Percentiles rank a stretch among this genome's conserved stretches.
phyloP scores from a whole-genome alignment of 2,888 invertebrate species.

The Phania funesta region DNA sequence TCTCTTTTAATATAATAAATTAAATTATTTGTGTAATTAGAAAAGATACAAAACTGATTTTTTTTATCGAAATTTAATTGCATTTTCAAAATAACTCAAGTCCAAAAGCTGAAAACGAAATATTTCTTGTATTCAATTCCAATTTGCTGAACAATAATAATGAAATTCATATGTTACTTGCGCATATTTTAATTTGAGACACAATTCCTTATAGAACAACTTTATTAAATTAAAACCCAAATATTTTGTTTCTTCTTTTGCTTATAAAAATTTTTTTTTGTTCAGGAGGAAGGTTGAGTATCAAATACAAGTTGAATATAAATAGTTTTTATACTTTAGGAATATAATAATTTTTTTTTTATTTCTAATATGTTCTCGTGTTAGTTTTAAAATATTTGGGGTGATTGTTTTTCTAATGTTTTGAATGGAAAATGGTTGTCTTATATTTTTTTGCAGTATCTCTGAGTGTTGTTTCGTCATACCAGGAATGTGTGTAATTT shows the following conservation, averaged over 20 bases:
- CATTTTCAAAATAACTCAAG: neutral
- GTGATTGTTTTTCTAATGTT: slow-evolving; percentile 42
- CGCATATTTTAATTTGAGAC: slow-evolving; percentile 38
- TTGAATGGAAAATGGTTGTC: neutral
- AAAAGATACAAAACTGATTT: neutral
- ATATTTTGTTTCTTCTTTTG: neutral
- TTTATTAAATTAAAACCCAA: slow-evolving; percentile 55
- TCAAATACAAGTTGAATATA: neutral
- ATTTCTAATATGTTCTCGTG: slow-evolving; percentile 5
- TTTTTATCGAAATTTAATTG: no score
- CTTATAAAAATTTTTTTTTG: no score
- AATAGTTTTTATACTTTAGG: neutral
- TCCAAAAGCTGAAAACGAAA: neutral
- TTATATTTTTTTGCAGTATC: slow-evolving; percentile 7
- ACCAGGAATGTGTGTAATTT: slow-evolving; percentile 40
- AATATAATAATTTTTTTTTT: slow-evolving; percentile 47
- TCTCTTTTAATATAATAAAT: no score
- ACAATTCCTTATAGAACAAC: slow-evolving; percentile 44
- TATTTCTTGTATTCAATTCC: neutral
- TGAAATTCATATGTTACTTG: slow-evolving; percentile 50
- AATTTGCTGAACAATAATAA: slow-evolving; percentile 12
- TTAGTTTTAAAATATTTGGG: slow-evolving; percentile 37
- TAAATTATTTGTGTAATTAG: neutral
- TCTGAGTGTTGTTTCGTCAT: slow-evolving; percentile 34
- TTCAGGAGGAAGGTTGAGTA: neutral